Base-by-base conservation (phyloP, 2,113 vertebrate genomes). In the Gulo gulo region DNA sequence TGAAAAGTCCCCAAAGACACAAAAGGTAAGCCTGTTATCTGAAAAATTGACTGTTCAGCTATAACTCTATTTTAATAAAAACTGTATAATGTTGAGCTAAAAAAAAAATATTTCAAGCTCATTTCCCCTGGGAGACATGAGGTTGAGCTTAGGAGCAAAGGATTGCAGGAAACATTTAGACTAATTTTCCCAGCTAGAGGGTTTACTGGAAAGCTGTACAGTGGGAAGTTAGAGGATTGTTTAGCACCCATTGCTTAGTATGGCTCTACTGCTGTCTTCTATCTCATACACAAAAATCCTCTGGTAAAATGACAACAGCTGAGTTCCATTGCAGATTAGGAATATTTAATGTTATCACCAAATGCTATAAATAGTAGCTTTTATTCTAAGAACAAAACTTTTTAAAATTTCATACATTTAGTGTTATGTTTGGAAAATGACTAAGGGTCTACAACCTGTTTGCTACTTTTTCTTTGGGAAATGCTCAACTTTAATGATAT, bases 31-130 rank as follows among this genome's bases (percentile, higher is more conserved):
- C 4, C 50, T 81, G 31, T 16, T 79, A 11, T 61, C 45, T 95
- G 76, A 86, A 97, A 91, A 93, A n/a, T 34, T 6, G 16, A 36
- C 73, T 82, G 6, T 74, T 97, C 20, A 45, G 15, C 65, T 95
- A 0, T 65, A 87, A 97, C 74, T 91, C 50, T 93, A 78, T 87
- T 94, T 97, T 84, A 96, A 91, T 79, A 96, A 94, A 97, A 97
- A 79, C 55, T 88, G 6, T 78, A 52, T 52, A 82, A 91, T 95
- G 20, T 74, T 97, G 73, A 90, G 15, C 61, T 92, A 45, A 45
- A 96, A 90, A 59, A 80, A 69, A 67, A 47, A 47, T 7, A 78
- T 18, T 18, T 47, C 39, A 78, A 47, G 42, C 4, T 81, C 16
- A 55, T 94, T 81, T 34, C n/a, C 45, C 78, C 23, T 88, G 88